Conservation (phyloP, 2,113 vertebrate species). For the Oplegnathus fasciatus region DNA sequence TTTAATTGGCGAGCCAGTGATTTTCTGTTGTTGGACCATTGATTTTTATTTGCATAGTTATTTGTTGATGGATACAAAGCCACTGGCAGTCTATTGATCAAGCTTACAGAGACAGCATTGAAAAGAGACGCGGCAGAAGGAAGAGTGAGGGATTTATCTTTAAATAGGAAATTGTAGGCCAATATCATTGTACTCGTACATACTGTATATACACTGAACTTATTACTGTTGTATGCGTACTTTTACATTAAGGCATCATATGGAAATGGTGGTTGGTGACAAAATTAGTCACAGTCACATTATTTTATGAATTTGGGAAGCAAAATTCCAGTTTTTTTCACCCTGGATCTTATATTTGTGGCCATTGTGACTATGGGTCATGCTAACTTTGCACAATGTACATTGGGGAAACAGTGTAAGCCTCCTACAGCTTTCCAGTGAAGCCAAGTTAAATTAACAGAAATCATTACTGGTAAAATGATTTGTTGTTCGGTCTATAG, state of each 20-base stretch:
- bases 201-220: no score
- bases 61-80: constrained; percentile 85
- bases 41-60: constrained; percentile 88
- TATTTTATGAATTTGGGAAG: background rate
- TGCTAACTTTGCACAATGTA: no score
- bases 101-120: constrained; percentile 41
- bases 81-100: constrained; percentile 78
- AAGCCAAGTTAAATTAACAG: no score
- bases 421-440: no score
- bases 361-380: no score
- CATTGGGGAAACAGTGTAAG: no score
- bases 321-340: background rate
- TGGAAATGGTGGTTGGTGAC: background rate
- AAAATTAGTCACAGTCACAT: background rate
- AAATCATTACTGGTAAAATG: background rate
- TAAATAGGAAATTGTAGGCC: constrained; percentile 15
- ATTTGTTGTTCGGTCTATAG: background rate
- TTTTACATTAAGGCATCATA: no score
- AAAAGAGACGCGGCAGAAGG: constrained; percentile 39
- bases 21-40: constrained; percentile 84
- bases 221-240: background rate
- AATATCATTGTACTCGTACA: constrained; percentile 8
- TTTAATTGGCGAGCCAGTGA: constrained; percentile 84
- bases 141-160: constrained; percentile 41
- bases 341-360: background rate